Base-by-base conservation (phyloP, 2,113 vertebrate species). In the Oryzias celebensis region DNA sequence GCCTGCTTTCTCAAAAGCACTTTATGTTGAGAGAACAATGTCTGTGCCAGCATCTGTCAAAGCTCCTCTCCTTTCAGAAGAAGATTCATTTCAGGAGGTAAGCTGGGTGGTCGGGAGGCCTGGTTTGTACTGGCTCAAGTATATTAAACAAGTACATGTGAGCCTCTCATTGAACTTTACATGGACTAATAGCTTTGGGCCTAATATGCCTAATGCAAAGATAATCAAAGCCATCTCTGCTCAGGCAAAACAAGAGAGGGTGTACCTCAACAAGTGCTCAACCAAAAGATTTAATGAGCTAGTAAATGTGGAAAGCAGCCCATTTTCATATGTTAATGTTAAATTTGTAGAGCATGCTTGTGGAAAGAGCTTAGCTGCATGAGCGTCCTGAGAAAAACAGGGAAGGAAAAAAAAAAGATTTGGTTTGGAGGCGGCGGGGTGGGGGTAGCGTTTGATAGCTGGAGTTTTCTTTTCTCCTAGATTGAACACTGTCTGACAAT, bases 301-400 rank as follows among this genome's bases (percentile, higher is more conserved):
- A 84, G 77, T 88, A 90, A 91, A 92, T 88, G 86, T 85, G 80
- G 84, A 90, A 89, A 91, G 84, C 81, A 84, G 81, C 81, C 82
- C 62, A 90, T 91, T 91, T 92, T 91, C 91, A 90, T 88, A 88
- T 91, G 89, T 79, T 91, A 93, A 93, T 91, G 87, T 75, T 84
- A 77, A 61, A 70, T 86, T 87, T 87, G 78, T 78, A 61, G 76
- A 65, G 65, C 41, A 75, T 55, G 80, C 81, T 78, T 65, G 85
- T 82, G 83, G 64, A 84, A 82, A 82, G 68, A 65, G 73, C 75
- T 78, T 48, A 70, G 62, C 76, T 74, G 69, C 77, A 81, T 84
- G 75, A 87, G 69, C 68, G 73, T 58, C 68, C 67, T 64, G 57
- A 73, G 80, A 80, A 62, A 72, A 66, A 48, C 8, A 18, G 20